Base-by-base conservation (phyloP, 2,797 vertebrate species). In the Sebastes umbrosus region DNA sequence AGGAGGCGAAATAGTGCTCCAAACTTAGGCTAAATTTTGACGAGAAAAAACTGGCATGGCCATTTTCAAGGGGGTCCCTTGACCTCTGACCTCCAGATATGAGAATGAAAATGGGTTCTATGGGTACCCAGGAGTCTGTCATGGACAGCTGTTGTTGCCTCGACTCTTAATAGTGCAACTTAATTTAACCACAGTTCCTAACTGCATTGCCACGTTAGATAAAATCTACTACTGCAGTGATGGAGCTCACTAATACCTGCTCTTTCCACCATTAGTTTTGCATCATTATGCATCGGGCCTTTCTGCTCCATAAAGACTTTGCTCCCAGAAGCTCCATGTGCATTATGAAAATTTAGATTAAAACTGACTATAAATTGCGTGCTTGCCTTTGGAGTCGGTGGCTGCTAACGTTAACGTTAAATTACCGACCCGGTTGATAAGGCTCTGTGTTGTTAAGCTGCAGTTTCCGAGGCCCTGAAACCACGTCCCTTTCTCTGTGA, bases 331-430 rank as follows among this genome's bases (percentile, higher is more conserved):
- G 25, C 12, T 57, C 12, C n/a, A 24, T 6, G 31, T 24, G 18
- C 20, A 16, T 46, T 18, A 71, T 24, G 9, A 46, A n/a, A 20
- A 24, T 46, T 68, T 1, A 39, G 27, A 64, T 14, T 24, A 18
- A 64, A 66, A 52, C 31, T 25, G 39, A 34, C 46, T 69, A 31
- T 64, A 68, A 67, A 29, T 59, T 22, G 3, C 3, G 8, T 29
- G 12, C 22, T 79, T 25, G 24, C 29, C 71, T 39, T 60, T 34
- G 58, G 36, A 34, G 73, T 57, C 58, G 20, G 63, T 31, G 64
- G 50, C 70, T 57, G 43, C 59, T 79, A 34, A 75, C 70, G 63
- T 88, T 80, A 13, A 67, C 55, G 59, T 64, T 24, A 84, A 75
- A 69, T 52, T 16, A 69, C 72, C 76, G 77, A 81, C 39, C 69